phyloP scores from a whole-genome alignment of 2,797 vertebrate species.

The Saxicola maurus region DNA sequence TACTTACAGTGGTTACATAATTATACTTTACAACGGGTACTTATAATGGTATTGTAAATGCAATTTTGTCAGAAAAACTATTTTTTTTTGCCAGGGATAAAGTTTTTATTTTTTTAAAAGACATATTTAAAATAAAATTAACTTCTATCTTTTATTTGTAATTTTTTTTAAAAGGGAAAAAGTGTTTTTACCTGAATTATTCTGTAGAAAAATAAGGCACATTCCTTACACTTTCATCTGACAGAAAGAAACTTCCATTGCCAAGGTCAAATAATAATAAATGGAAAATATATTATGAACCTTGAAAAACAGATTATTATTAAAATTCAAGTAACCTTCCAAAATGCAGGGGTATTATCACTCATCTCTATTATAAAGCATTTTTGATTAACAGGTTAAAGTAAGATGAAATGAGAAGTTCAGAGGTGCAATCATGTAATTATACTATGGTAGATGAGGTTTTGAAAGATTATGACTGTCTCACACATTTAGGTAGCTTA shows the following conservation, averaged over 20 bases:
- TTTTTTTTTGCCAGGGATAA: background rate
- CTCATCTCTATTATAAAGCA: background rate
- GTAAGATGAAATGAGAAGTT: background rate
- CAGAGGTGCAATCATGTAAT: background rate
- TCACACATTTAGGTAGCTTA: background rate
- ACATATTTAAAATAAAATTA: background rate
- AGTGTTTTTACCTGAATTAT: background rate
- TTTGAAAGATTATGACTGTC: background rate
- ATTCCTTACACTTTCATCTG: background rate
- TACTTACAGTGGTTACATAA: background rate
- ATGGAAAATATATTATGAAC: background rate
- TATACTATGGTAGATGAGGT: background rate
- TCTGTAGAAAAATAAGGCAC: background rate
- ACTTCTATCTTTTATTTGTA: rapidly evolving
- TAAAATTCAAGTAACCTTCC: background rate
- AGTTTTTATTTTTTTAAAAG: background rate
- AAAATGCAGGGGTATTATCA: background rate
- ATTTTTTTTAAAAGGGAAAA: background rate
- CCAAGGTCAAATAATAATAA: background rate
- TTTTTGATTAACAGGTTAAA: slow-evolving; percentile 1
- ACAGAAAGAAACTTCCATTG: background rate
- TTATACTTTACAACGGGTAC: background rate
- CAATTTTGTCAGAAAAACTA: background rate
- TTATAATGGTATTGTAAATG: background rate
- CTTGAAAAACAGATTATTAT: background rate